Evolutionary conservation across 1,140 invertebrate genomes (phyloP).

Genomic region (Aphis craccivora): DNA sequence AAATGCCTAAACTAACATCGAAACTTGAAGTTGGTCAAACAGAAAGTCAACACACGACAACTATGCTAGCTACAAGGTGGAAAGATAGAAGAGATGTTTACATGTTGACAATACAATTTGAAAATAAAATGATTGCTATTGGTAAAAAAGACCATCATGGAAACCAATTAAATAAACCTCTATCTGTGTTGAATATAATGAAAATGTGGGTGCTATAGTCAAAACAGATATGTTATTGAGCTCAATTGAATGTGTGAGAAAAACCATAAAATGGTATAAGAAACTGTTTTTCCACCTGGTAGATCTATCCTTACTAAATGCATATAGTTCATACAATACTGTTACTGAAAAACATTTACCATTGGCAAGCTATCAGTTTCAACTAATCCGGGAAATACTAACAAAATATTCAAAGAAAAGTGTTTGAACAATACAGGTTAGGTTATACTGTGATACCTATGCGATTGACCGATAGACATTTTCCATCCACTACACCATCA

Average conservation of each 20-base stretch:
- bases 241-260: too few relatives aligned
- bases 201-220: not conserved
- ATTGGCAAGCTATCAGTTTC: not conserved
- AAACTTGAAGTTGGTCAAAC: not conserved
- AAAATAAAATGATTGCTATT: not conserved
- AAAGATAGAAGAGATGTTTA: slow-evolving; percentile 3
- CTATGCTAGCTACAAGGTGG: not conserved
- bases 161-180: not conserved
- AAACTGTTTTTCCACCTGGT: too few relatives aligned
- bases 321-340: too few relatives aligned
- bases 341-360: too few relatives aligned
- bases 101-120: not conserved
- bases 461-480: not conserved
- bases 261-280: too few relatives aligned
- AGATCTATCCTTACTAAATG: too few relatives aligned
- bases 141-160: not conserved
- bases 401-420: not conserved
- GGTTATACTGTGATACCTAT: not conserved
- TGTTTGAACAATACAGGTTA: not conserved
- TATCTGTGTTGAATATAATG: slow-evolving; percentile 4
- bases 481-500: not conserved
- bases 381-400: not conserved
- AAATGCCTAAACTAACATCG: not conserved
- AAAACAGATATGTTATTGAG: too few relatives aligned
- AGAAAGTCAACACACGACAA: not conserved